These are phyloP conservation scores for Tricholaema leucomelas DNA, from an alignment of 2,113 vertebrate genomes.

Conservation along the genomic window DNA sequence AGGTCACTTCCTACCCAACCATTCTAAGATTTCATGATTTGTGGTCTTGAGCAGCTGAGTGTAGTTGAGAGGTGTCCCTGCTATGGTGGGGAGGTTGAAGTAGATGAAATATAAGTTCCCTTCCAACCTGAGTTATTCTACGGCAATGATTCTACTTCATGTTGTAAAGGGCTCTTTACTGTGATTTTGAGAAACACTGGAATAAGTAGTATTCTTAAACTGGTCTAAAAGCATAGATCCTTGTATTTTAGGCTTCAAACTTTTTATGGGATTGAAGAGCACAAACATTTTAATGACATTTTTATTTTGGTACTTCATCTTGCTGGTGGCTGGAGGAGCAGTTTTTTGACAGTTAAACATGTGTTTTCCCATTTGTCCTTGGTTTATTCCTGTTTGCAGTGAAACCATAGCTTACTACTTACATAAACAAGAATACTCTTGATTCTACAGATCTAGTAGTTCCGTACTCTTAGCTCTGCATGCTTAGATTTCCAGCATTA, in stretches of 20 bases:
- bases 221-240: neutral
- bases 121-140: no score
- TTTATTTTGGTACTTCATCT: neutral
- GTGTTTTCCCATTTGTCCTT: neutral
- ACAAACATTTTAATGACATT: neutral
- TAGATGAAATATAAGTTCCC: no score
- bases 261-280: neutral
- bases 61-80: no score
- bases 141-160: neutral
- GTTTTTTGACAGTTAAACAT: neutral
- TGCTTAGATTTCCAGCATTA: neutral
- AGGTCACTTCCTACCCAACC: no score
- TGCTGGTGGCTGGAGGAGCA: neutral
- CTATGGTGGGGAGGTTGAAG: no score
- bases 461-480: neutral
- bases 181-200: neutral
- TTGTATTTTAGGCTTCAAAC: neutral
- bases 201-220: neutral
- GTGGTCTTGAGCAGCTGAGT: no score
- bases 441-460: neutral
- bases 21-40: no score
- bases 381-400: neutral
- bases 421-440: neutral
- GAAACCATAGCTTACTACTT: neutral
- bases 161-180: neutral